Base-by-base conservation (phyloP, 30 jellyfish, hydroid and myxozoan species). In the Chrysaora quinquecirrha region DNA sequence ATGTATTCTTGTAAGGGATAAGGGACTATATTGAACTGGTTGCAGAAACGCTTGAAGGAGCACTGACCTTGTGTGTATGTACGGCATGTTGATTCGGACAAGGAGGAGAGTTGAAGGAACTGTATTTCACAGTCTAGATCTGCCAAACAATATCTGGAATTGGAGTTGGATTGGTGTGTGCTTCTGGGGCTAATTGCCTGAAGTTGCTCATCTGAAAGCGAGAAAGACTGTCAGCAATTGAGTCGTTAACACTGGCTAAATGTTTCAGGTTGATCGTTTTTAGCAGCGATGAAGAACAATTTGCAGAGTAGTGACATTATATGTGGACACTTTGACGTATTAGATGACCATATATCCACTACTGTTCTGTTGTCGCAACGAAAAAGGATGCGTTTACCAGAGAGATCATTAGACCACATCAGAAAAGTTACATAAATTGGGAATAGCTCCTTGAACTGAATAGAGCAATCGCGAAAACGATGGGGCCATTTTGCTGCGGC, bases 131-230 rank as follows among this genome's bases (percentile, higher is more conserved):
- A 4, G 9, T 9, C 58, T 43, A 60, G 32, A 60, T 10, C n/a
- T 60, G 32, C 33, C 72, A 60, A 20, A 22, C 72, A 22, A 6
- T 25, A 22, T 9, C 32, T 25, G 72, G 72, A 10, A 60, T n/a
- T 10, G 23, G 9, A 10, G 72, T 60, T 60, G 72, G 72, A n/a
- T n/a, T n/a, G n/a, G n/a, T n/a, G n/a, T n/a, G n/a, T n/a, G n/a
- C n/a, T n/a, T n/a, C n/a, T n/a, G 72, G 72, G 9, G 72, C 72
- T 22, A 60, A 22, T 21, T 60, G 32, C 6, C 23, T 10, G 72
- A 60, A 60, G 12, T 20, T 10, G 28, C 12, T 60, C 11, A n/a
- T 9, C 58, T 43, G 58, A 43, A 43, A 43, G n/a, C n/a, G n/a
- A n/a, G n/a, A n/a, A n/a, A n/a, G n/a, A n/a, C n/a, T n/a, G n/a